Evolutionary conservation across 2,113 vertebrate genomes (phyloP), one percentile per base, ranked within the genome.

Genomic region (Seriola quinqueradiata): DNA sequence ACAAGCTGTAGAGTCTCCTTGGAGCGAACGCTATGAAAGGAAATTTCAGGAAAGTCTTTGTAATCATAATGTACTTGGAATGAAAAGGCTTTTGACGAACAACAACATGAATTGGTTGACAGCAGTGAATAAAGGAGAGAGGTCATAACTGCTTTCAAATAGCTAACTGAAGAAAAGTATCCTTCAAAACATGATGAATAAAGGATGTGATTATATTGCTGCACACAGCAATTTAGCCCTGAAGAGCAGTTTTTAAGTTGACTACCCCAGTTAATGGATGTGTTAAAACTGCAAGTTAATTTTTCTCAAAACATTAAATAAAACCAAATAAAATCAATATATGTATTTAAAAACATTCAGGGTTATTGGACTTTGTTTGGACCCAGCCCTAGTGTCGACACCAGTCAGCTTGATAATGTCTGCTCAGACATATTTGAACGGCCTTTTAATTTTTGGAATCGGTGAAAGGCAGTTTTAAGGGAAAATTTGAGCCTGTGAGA

Each of bases 11-110:
- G 57, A 69, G 84, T 70, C 83, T 87, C 79, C 77, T 80, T n/a
- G 74, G 83, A 67, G 65, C 63, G 44, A 73, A 72, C 79, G 73
- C 61, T 54, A 0, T 79, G 63, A 82, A 90, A 83, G 65, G 82
- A 85, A 58, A 89, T 88, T 83, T 85, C 74, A 75, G 66, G 61
- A 81, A 77, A 68, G 75, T 82, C 79, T 90, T 81, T 91, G 84
- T 82, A 25, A 83, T 87, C 84, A 61, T 60, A 70, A 84, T 84
- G 64, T 66, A 72, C 84, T 89, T 84, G 32, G n/a, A 84, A 50
- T 70, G 60, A 88, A 87, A 82, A 58, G 66, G 57, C 75, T 81
- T 86, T 75, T 70, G 42, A 60, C 36, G 48, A 68, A 73, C 70
- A 83, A 21, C 28, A 42, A 13, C 74, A 58, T 66, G 82, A 76